Conservation (phyloP, 2,888 invertebrate species). For the Athripsodes cinereus region DNA sequence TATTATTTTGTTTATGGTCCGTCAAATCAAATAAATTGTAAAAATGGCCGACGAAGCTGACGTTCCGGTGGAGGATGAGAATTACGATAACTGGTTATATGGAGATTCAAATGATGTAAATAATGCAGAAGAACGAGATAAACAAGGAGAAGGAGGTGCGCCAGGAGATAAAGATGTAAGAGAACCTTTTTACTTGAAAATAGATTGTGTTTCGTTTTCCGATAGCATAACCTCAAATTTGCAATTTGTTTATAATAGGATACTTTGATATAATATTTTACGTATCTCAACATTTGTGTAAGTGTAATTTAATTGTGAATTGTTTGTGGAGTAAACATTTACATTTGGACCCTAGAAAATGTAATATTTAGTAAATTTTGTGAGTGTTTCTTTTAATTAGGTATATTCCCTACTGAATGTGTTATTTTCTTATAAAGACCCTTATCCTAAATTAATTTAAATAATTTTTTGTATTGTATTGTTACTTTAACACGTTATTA, state of each 20-base stretch:
- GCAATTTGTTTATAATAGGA: too few species aligned
- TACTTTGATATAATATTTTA: too few species aligned
- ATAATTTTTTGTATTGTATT: neutral
- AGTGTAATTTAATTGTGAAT: too few species aligned
- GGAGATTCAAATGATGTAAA: constrained; percentile 60
- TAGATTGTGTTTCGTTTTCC: neutral
- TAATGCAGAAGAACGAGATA: constrained; percentile 28
- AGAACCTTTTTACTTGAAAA: neutral
- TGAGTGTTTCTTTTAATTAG: too few species aligned
- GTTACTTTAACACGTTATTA: neutral
- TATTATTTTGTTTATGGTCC: too few species aligned
- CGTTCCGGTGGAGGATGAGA: constrained; percentile 40
- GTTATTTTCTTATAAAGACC: too few species aligned
- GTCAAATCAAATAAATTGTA: neutral
- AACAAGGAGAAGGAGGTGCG: constrained; percentile 28
- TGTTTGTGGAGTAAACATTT: too few species aligned
- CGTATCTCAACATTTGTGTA: too few species aligned
- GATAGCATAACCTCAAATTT: neutral
- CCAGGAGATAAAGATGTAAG: constrained; percentile 25
- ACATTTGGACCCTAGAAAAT: too few species aligned
- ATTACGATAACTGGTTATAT: constrained; percentile 86
- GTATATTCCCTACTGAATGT: too few species aligned
- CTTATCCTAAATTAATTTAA: too few species aligned
- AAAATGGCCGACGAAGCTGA: constrained; percentile 11
- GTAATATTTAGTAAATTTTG: too few species aligned